Percentiles rank a stretch among this genome's conserved stretches.
phyloP scores from a whole-genome alignment of 1,140 invertebrate species.

The Sarcophaga bullata region DNA sequence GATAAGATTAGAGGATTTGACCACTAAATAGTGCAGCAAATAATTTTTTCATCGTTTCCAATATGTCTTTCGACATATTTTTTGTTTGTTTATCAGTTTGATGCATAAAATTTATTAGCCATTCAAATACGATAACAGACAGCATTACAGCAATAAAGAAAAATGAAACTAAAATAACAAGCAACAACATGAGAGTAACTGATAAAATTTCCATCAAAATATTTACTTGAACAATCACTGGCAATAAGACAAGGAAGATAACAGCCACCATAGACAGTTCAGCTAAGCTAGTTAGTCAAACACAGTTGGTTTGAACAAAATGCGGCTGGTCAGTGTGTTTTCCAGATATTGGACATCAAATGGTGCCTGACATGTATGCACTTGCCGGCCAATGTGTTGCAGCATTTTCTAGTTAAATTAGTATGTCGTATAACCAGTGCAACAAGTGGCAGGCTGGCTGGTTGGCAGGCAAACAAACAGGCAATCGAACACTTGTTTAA shows the following conservation, averaged over 20 bases:
- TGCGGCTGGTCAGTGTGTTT: not conserved
- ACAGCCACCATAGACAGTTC: not conserved
- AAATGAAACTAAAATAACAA: not conserved
- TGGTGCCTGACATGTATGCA: slow-evolving; percentile 4
- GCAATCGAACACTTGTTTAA: slow-evolving; percentile 9
- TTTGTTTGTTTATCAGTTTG: not conserved
- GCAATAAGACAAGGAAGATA: slow-evolving; percentile 16
- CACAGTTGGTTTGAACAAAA: not conserved
- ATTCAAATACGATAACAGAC: not conserved
- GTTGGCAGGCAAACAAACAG: not conserved
- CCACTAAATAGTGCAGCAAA: too few relatives aligned
- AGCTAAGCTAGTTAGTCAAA: not conserved
- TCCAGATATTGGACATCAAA: not conserved
- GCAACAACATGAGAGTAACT: not conserved
- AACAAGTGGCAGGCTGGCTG: slow-evolving; percentile 25
- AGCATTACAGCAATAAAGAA: too few relatives aligned
- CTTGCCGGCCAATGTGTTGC: slow-evolving; percentile 4
- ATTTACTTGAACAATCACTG: slow-evolving; percentile 33
- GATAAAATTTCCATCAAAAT: slow-evolving; percentile 39
- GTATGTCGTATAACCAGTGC: slow-evolving; percentile 25
- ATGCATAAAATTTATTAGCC: slow-evolving; percentile 12
- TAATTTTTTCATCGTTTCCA: too few relatives aligned
- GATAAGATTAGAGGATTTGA: too few relatives aligned
- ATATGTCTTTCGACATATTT: too few relatives aligned
- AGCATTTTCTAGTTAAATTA: slow-evolving; percentile 1